A percentile compares a stretch with the other conserved stretches of the same genome.
Conservation (phyloP, 2,113 vertebrate genomes). For the Spea multiplicata region DNA sequence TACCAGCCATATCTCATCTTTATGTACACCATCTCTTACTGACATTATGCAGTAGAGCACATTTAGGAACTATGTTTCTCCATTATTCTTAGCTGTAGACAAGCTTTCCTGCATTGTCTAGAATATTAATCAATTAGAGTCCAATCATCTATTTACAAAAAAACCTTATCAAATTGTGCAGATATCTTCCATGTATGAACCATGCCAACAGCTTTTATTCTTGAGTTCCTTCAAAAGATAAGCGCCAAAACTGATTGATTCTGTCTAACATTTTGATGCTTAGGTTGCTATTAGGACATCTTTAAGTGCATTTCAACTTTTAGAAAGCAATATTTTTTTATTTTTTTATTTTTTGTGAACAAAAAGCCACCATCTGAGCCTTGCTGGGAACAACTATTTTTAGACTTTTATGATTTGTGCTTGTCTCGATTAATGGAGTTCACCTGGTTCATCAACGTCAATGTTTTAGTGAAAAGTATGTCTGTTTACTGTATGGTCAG, state of each 20-base stretch:
- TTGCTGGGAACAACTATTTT: constrained; percentile 66
- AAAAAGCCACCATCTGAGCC: constrained; percentile 45
- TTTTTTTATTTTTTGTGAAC: constrained; percentile 2
- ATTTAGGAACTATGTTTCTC: constrained; percentile 39
- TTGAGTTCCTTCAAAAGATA: constrained; percentile 47
- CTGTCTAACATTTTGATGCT: constrained; percentile 50
- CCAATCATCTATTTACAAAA: constrained; percentile 41
- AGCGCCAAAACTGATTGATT: constrained; percentile 41
- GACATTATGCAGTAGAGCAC: constrained; percentile 37
- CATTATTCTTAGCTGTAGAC: constrained; percentile 17
- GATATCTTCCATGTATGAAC: constrained; percentile 38
- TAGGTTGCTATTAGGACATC: constrained; percentile 47
- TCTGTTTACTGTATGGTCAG: constrained; percentile 49
- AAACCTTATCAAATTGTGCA: constrained; percentile 37
- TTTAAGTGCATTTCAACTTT: constrained; percentile 31
- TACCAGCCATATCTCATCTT: constrained; percentile 50
- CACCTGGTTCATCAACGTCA: constrained; percentile 8
- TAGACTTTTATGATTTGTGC: constrained; percentile 29
- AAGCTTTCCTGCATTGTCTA: constrained; percentile 46
- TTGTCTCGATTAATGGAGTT: constrained; percentile 37
- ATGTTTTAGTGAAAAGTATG: constrained; percentile 18
- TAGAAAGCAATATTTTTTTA: constrained; percentile 28
- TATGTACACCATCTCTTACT: constrained; percentile 33
- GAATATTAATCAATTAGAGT: constrained; percentile 49
- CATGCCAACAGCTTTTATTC: constrained; percentile 21